Evolutionary conservation across 23 tunicate species (phyloP), one percentile per base, ranked within the genome.

Genomic region (Trididemnum nubilum): DNA sequence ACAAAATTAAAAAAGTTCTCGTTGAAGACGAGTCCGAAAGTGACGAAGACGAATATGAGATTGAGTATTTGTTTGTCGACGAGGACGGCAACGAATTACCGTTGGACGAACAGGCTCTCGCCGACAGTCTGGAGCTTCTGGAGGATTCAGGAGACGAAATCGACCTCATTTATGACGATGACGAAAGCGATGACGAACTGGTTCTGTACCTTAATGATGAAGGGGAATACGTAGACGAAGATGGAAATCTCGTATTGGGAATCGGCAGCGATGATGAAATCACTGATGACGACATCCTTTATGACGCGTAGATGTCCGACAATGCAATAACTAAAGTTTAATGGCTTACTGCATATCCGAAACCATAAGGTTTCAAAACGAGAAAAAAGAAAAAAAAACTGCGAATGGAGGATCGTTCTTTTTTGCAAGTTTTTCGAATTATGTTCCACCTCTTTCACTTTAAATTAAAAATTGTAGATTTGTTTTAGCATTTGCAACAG

Each of bases 211-310:
- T 61, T 15, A 26, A 61, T 61, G 67, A 61, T 61, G 67, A 61
- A 12, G 67, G 67, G 29, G n/a, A 61, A 3, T 61, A 61, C 26
- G 67, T 61, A 4, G 67, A 61, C n/a, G 67, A 61, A 61, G n/a
- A 61, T 61, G 67, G 67, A 12, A 15, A 21, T 3, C 67, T 26
- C 4, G 67, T 61, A 24, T 61, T 61, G 67, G 67, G n/a, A 12
- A 5, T 12, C 29, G 67, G n/a, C 67, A 61, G 67, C n/a, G 67
- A 61, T 12, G 26, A 61, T 61, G 67, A 61, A 61, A n/a, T n/a
- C n/a, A n/a, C n/a, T n/a, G n/a, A n/a, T n/a, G n/a, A n/a, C n/a
- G n/a, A n/a, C n/a, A n/a, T n/a, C n/a, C n/a, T n/a, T n/a, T n/a
- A n/a, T n/a, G n/a, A n/a, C n/a, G n/a, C n/a, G n/a, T n/a, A n/a